These are phyloP conservation scores for Scortum barcoo DNA, from an alignment of 2,113 vertebrate genomes.

Conservation along the genomic window DNA sequence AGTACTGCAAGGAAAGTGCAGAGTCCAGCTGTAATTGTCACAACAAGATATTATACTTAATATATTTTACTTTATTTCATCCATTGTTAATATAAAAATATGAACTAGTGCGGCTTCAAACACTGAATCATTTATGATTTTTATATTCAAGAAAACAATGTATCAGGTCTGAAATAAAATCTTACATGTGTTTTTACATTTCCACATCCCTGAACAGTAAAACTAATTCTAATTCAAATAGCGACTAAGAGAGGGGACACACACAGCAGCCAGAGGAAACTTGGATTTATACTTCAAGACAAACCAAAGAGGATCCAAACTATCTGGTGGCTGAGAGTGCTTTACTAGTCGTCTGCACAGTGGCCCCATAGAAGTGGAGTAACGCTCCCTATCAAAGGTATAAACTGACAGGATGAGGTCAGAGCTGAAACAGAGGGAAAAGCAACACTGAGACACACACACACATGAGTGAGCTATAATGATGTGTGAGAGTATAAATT, in stretches of 20 bases:
- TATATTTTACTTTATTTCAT: background rate
- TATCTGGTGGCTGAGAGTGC: background rate
- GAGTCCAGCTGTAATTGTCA: background rate
- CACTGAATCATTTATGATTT: background rate
- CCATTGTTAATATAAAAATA: background rate
- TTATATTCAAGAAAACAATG: background rate
- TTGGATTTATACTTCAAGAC: constrained; percentile 13
- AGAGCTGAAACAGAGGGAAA: constrained; percentile 51
- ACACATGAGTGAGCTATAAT: constrained; percentile 35
- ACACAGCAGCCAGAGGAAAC: background rate
- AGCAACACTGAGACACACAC: constrained; percentile 48
- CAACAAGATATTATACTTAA: background rate
- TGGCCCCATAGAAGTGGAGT: constrained; percentile 30
- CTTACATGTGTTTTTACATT: no score
- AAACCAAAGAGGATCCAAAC: constrained; percentile 17
- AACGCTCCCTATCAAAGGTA: constrained; percentile 34
- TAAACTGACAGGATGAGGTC: constrained; percentile 58
- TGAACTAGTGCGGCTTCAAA: background rate
- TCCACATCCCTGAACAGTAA: background rate
- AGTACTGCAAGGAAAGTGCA: background rate
- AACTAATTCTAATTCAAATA: background rate
- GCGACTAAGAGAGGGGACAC: background rate
- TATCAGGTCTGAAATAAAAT: background rate
- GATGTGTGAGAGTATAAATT: constrained; percentile 50
- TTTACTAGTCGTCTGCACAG: constrained; percentile 12